Evolutionary conservation across 2,113 vertebrate genomes (phyloP).

Genomic region (Nanorana parkeri): DNA sequence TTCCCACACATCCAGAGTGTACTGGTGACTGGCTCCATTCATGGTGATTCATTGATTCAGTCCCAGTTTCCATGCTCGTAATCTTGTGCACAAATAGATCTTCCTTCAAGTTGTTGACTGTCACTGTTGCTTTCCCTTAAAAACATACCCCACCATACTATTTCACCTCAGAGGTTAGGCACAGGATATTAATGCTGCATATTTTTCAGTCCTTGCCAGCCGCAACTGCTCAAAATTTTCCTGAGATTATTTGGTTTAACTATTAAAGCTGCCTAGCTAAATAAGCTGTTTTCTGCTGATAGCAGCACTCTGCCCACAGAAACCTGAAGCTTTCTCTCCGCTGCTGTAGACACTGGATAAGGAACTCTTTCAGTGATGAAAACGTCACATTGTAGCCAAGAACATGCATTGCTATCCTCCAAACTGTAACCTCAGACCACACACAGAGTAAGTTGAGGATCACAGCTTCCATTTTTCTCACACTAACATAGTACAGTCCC

Average conservation of each 20-base stretch:
- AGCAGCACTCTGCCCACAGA: slow-evolving; percentile 73
- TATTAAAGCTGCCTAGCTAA: slow-evolving; percentile 70
- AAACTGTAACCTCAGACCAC: slow-evolving; percentile 74
- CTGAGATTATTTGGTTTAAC: slow-evolving; percentile 66
- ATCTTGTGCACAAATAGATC: slow-evolving; percentile 4
- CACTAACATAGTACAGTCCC: slow-evolving; percentile 50
- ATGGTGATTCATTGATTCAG: background rate
- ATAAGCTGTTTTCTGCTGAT: slow-evolving; percentile 72
- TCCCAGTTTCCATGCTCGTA: background rate
- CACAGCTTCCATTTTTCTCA: slow-evolving; percentile 48
- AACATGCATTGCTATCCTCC: slow-evolving; percentile 71
- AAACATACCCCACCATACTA: background rate
- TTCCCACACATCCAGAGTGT: no score
- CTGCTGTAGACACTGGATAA: slow-evolving; percentile 78
- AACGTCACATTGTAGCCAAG: slow-evolving; percentile 68
- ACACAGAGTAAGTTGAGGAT: slow-evolving; percentile 65
- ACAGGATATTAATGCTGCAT: slow-evolving; percentile 34
- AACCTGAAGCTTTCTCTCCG: slow-evolving; percentile 68
- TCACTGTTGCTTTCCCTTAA: background rate
- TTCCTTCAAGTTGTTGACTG: background rate
- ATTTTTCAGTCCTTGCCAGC: slow-evolving; percentile 41
- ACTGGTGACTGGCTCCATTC: background rate
- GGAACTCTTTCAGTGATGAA: slow-evolving; percentile 74
- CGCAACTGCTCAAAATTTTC: slow-evolving; percentile 57
- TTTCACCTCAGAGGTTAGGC: slow-evolving; percentile 19